Evolutionary conservation across 2,888 invertebrate species (phyloP).

Genomic region (Athalia rosae): DNA sequence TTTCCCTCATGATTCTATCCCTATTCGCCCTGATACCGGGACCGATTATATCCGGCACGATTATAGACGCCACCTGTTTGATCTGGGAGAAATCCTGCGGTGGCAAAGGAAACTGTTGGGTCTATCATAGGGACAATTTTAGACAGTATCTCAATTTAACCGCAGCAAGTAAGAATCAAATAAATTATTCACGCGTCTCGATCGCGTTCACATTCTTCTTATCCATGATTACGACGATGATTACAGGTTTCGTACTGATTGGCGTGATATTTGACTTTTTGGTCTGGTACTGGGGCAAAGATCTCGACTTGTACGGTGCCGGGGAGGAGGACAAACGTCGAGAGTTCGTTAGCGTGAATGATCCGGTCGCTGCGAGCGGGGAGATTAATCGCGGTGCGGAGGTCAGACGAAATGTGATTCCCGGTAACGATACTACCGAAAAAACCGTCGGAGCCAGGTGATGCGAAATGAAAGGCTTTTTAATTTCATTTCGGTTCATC

Average conservation of each 20-base stretch:
- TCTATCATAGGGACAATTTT: slow-evolving; percentile 79
- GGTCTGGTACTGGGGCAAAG: slow-evolving; percentile 78
- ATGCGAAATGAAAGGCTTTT: too few species aligned
- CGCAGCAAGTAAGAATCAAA: slow-evolving; percentile 74
- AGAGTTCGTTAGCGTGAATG: slow-evolving; percentile 61
- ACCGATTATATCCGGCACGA: slow-evolving; percentile 81
- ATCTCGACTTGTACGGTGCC: slow-evolving; percentile 78
- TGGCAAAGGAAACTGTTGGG: slow-evolving; percentile 79
- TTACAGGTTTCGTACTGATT: slow-evolving; percentile 76
- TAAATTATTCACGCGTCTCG: slow-evolving; percentile 7
- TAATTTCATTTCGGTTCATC: too few species aligned
- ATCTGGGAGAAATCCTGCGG: slow-evolving; percentile 82
- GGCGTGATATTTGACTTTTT: slow-evolving; percentile 78
- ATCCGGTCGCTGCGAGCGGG: slow-evolving; percentile 42
- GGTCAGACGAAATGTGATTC: slow-evolving; percentile 53
- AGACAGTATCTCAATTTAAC: slow-evolving; percentile 77
- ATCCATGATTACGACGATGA: slow-evolving; percentile 35
- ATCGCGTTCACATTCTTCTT: slow-evolving; percentile 30
- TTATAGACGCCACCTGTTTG: slow-evolving; percentile 81
- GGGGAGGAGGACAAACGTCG: slow-evolving; percentile 63
- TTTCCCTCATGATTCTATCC: slow-evolving; percentile 78
- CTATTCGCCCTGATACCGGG: slow-evolving; percentile 82
- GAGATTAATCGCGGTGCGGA: slow-evolving; percentile 46
- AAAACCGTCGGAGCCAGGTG: slow-evolving; percentile 20
- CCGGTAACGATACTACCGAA: slow-evolving; percentile 38